These are phyloP conservation scores for Chrysolina haemoptera DNA, from an alignment of 2,888 invertebrate genomes.

Conservation along the genomic window DNA sequence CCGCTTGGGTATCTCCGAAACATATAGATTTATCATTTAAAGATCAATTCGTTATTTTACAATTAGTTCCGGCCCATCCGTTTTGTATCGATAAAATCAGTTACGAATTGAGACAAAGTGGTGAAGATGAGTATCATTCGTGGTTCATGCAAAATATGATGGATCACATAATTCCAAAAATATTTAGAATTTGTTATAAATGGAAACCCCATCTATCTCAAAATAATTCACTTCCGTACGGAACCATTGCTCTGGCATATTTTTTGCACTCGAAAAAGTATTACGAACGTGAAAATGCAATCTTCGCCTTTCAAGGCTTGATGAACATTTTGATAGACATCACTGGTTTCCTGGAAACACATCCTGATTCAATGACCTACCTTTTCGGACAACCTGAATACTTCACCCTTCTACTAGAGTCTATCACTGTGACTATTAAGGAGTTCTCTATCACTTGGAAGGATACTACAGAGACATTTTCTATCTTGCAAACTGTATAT, in stretches of 20 bases:
- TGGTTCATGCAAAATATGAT: constrained; percentile 76
- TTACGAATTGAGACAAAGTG: constrained; percentile 49
- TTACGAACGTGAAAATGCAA: constrained; percentile 75
- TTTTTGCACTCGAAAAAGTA: constrained; percentile 74
- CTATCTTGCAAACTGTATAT: constrained; percentile 73
- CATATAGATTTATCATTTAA: constrained; percentile 65
- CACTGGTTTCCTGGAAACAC: constrained; percentile 57
- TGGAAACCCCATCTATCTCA: constrained; percentile 67
- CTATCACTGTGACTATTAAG: constrained; percentile 76
- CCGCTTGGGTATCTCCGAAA: constrained; percentile 45
- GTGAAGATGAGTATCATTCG: constrained; percentile 72
- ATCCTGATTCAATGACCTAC: constrained; percentile 51
- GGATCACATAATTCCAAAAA: constrained; percentile 76
- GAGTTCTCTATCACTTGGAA: constrained; percentile 84
- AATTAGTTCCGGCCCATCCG: constrained; percentile 76
- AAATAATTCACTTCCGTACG: constrained; percentile 68
- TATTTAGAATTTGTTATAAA: constrained; percentile 69
- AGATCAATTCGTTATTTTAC: constrained; percentile 75
- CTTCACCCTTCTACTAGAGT: constrained; percentile 76
- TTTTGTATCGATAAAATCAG: constrained; percentile 39
- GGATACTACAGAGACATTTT: constrained; percentile 83
- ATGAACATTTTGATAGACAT: constrained; percentile 76
- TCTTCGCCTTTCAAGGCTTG: constrained; percentile 76
- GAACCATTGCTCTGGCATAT: constrained; percentile 73
- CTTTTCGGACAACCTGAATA: constrained; percentile 67